phyloP scores from a whole-genome alignment of 2,888 invertebrate genomes.

The Dasysyrphus tricinctus region DNA sequence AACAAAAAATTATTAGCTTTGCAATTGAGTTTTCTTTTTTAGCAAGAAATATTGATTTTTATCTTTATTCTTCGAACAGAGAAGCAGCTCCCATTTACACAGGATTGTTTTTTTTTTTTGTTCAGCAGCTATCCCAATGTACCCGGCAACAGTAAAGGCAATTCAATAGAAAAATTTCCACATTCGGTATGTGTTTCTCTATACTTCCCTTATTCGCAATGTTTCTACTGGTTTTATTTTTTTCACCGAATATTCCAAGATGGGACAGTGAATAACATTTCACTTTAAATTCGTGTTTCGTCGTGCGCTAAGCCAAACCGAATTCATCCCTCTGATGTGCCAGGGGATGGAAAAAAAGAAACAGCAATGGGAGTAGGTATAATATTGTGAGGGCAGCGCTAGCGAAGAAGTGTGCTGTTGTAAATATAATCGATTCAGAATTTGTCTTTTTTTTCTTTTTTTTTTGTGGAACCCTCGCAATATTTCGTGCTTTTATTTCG shows the following conservation, averaged over 20 bases:
- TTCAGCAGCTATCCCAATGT: slow-evolving; percentile 36
- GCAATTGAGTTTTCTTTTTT: slow-evolving; percentile 9
- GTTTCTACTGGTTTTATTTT: slow-evolving; percentile 26
- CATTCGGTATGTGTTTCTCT: slow-evolving; percentile 45
- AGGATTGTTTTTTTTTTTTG: slow-evolving; percentile 17
- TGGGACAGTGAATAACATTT: slow-evolving; percentile 67
- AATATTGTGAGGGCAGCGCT: slow-evolving; percentile 25
- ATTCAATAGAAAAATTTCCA: slow-evolving; percentile 56
- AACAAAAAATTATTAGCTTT: slow-evolving; percentile 23
- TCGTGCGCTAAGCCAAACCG: slow-evolving; percentile 62
- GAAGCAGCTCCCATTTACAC: slow-evolving; percentile 37
- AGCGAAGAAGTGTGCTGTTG: slow-evolving; percentile 19
- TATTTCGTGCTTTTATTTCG: slow-evolving; percentile 59
- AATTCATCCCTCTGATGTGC: slow-evolving; percentile 59
- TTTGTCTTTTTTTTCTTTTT: slow-evolving; percentile 23
- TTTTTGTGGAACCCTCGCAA: slow-evolving; percentile 41
- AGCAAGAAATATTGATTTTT: slow-evolving; percentile 65
- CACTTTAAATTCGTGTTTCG: slow-evolving; percentile 65
- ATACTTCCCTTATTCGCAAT: slow-evolving; percentile 51
- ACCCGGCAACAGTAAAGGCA: slow-evolving; percentile 43
- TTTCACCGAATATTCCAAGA: slow-evolving; percentile 44
- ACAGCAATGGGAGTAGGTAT: slow-evolving; percentile 10
- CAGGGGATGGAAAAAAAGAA: slow-evolving; percentile 6
- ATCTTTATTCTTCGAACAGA: slow-evolving; percentile 56
- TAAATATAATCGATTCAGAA: slow-evolving; percentile 71